phyloP scores from a whole-genome alignment of 2,888 invertebrate genomes.

The Zhuqinia jingwanae region DNA sequence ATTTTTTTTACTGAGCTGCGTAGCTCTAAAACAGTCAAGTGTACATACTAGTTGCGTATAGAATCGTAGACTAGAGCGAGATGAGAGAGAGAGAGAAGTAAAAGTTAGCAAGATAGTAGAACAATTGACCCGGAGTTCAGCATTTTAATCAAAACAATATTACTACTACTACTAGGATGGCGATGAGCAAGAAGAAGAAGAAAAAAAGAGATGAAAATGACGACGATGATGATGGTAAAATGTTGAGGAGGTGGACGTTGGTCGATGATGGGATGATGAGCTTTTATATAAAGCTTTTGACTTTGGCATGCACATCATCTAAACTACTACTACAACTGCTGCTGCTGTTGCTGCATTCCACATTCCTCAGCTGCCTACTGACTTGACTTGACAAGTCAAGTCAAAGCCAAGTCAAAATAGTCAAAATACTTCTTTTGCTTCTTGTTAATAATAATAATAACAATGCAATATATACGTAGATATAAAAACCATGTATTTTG shows the following conservation, averaged over 20 bases:
- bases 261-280: conserved; percentile 1
- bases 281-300: not conserved
- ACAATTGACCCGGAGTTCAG: conserved; percentile 69
- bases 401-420: not conserved
- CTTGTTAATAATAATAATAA: not conserved
- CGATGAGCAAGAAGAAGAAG: too few relatives aligned
- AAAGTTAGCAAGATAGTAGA: not conserved
- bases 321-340: not conserved
- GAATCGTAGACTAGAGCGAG: not conserved
- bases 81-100: too few relatives aligned
- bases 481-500: too few relatives aligned
- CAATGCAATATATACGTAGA: too few relatives aligned
- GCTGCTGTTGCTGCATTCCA: too few relatives aligned
- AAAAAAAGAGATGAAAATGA: conserved; percentile 15
- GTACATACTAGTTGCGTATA: not conserved
- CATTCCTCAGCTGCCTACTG: not conserved
- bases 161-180: too few relatives aligned
- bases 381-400: not conserved
- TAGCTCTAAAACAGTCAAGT: not conserved
- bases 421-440: not conserved
- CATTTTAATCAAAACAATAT: conserved; percentile 71
- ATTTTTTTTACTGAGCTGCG: not conserved
- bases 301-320: conserved; percentile 16
- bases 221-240: not conserved
- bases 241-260: too few relatives aligned